Evolutionary conservation across 1,140 invertebrate species (phyloP), one percentile per base, ranked within the genome.

Genomic region (Papilio machaon): DNA sequence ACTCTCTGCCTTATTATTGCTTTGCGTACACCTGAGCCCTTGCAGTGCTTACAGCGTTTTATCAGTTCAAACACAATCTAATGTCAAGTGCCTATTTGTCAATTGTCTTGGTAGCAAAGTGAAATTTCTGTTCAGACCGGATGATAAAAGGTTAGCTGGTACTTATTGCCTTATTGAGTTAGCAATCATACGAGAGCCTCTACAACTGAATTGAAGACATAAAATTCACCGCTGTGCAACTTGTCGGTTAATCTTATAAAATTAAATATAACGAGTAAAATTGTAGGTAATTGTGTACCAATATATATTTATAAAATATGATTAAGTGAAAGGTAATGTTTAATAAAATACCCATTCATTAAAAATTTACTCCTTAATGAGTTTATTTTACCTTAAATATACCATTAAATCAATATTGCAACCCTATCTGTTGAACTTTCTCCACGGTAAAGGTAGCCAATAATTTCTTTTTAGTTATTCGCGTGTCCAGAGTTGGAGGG

Each of bases 381-480:
- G 23, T 70, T 70, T 17, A 70, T 35, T 70, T 70, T 7, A 70
- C 23, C 23, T 30, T 19, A 58, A 58, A 70, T 17, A 70, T 70
- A 11, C 30, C 30, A 15, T 17, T 7, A 70, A 70, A 35, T 70
- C 15, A 35, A 70, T 7, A 10, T 70, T 70, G 64, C 5, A 70
- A 70, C 64, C 15, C 64, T 70, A 70, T 70, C 64, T 70, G 64
- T 15, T 70, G 30, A 70, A 70, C 64, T 70, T 70, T 70, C 64
- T 70, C 35, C 64, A 17, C 23, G 64, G 23, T 35, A 38, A 70
- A 70, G 64, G 64, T 70, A 30, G 30, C 64, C 30, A 17, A 70
- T 70, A 70, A 70, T 74, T 82, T 30, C 23, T 54, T 58, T 77
- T 46, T 73, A 79, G 73, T 84, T 81, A 73, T 64, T 80, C 64